A percentile compares a stretch with the other conserved stretches of the same genome.
Conservation (phyloP, 2,888 invertebrate genomes). For the Hydriomena furcata region DNA sequence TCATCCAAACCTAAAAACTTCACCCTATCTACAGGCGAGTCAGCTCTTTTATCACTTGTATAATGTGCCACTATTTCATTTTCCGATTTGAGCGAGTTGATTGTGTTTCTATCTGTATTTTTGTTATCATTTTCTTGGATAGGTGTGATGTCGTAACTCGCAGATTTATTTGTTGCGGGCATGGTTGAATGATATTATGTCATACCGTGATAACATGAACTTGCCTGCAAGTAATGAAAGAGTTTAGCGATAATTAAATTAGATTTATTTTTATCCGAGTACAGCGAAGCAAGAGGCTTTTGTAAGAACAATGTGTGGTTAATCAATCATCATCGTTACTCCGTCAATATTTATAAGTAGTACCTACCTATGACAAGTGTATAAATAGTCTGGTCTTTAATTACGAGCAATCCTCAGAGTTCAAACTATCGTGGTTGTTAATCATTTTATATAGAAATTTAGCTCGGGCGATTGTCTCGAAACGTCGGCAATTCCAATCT, state of each 20-base stretch:
- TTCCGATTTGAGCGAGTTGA: conserved; percentile 67
- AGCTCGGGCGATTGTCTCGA: too few species aligned
- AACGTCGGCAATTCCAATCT: too few species aligned
- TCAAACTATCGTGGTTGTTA: too few species aligned
- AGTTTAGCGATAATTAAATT: not conserved
- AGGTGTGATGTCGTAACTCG: conserved; percentile 28
- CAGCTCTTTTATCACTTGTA: conserved; percentile 43
- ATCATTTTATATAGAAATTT: too few species aligned
- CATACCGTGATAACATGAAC: conserved; percentile 28
- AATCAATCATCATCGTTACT: too few species aligned
- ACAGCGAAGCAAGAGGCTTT: too few species aligned
- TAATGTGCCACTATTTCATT: conserved; percentile 51
- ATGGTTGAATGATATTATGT: conserved; percentile 28
- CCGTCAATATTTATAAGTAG: too few species aligned
- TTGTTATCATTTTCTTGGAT: conserved; percentile 32
- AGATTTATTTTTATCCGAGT: too few species aligned
- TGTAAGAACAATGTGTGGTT: too few species aligned
- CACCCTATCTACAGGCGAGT: conserved; percentile 65
- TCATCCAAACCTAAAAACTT: conserved; percentile 77
- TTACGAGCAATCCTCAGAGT: too few species aligned
- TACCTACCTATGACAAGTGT: too few species aligned
- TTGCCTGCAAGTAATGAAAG: conserved; percentile 17
- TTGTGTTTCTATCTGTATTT: conserved; percentile 61
- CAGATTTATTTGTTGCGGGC: conserved; percentile 34
- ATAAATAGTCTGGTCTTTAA: too few species aligned